Evolutionary conservation across 92 coral and sea anemone genomes (phyloP).

Genomic region (Zoanthus solanderi): DNA sequence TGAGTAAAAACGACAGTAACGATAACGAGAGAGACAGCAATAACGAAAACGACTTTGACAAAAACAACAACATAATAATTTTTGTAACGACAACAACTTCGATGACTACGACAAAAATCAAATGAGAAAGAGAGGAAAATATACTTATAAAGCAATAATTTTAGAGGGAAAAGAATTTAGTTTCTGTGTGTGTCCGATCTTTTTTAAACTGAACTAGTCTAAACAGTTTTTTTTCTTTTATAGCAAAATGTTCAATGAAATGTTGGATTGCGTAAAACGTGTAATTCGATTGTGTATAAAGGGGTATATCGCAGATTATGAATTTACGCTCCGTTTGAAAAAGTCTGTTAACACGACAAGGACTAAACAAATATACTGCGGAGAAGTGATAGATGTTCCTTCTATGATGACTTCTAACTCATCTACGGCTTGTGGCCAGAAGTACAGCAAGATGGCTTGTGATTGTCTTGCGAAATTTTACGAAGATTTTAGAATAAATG

Average conservation of each 20-base stretch:
- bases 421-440: slow-evolving; percentile 32
- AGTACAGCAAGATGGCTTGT: slow-evolving; percentile 36
- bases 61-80: neutral
- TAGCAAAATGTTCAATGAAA: slow-evolving; percentile 42
- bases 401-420: slow-evolving; percentile 8
- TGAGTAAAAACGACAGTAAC: no score
- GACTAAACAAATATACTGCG: slow-evolving; percentile 59
- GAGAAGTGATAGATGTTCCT: slow-evolving; percentile 62
- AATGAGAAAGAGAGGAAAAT: no score
- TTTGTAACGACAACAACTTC: no score
- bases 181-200: neutral
- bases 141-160: no score
- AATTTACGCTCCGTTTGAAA: slow-evolving; percentile 36
- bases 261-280: slow-evolving; percentile 68
- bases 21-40: neutral
- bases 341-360: slow-evolving; percentile 43
- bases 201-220: neutral
- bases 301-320: slow-evolving; percentile 34
- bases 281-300: slow-evolving; percentile 64
- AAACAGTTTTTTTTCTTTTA: neutral
- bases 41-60: neutral
- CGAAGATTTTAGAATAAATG: slow-evolving; percentile 50
- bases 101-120: no score
- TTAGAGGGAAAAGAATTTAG: no score
- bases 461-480: slow-evolving; percentile 53